A percentile compares a stretch with the other conserved stretches of the same genome.
Conservation (phyloP, 2,888 invertebrate species). For the Onchidella celtica region DNA sequence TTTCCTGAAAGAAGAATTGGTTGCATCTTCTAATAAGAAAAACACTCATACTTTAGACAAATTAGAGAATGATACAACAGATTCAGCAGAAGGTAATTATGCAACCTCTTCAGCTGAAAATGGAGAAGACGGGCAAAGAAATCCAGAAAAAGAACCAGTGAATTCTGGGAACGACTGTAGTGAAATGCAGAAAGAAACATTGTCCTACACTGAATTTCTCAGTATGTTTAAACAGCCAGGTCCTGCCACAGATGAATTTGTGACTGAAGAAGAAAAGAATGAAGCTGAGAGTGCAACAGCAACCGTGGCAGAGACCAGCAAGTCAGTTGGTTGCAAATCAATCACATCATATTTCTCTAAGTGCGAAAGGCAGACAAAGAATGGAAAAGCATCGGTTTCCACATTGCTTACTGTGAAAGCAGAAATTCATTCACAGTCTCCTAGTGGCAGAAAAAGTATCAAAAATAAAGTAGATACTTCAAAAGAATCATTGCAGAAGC, state of each 20-base stretch:
- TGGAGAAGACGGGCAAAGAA: too few species aligned
- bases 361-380: not conserved
- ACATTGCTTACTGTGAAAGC: slow-evolving; percentile 49
- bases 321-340: slow-evolving; percentile 31
- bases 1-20: too few species aligned
- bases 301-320: not conserved
- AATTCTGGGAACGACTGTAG: too few species aligned
- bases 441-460: too few species aligned
- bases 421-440: slow-evolving; percentile 53
- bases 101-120: too few species aligned
- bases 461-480: too few species aligned
- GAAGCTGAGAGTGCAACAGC: not conserved
- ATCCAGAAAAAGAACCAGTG: too few species aligned
- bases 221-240: slow-evolving; percentile 38
- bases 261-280: not conserved
- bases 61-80: too few species aligned
- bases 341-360: slow-evolving; percentile 36
- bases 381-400: not conserved
- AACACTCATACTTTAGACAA: too few species aligned
- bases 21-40: too few species aligned
- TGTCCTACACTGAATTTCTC: slow-evolving; percentile 45
- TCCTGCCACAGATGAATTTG: not conserved
- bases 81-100: too few species aligned
- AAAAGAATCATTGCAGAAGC: too few species aligned
- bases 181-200: not conserved